Conservation (phyloP, 2,888 invertebrate species). For the Eupithecia tripunctaria region DNA sequence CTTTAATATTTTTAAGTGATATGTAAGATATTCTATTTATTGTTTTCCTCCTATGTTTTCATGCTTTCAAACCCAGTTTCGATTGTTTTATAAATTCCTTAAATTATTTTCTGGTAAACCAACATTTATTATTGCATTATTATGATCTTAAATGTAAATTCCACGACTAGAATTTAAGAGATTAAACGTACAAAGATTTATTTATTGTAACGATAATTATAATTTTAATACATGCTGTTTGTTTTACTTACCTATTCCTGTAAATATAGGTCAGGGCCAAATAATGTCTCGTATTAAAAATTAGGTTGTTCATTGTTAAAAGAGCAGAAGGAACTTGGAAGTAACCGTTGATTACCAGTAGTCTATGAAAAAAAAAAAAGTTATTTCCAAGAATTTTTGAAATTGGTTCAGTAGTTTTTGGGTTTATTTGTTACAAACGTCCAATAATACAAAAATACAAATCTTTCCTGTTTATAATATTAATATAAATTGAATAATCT, state of each 20-base stretch:
- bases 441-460: too few relatives aligned
- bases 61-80: slow-evolving; percentile 19
- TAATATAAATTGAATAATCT: neutral
- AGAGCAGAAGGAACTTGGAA: too few relatives aligned
- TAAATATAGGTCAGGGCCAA: neutral
- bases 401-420: too few relatives aligned
- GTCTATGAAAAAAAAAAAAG: too few relatives aligned
- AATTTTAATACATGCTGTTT: slow-evolving; percentile 52
- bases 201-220: slow-evolving; percentile 48
- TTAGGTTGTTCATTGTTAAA: too few relatives aligned
- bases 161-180: slow-evolving; percentile 32
- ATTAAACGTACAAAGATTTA: slow-evolving; percentile 36
- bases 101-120: slow-evolving; percentile 23
- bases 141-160: slow-evolving; percentile 42
- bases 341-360: too few relatives aligned
- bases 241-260: slow-evolving; percentile 45
- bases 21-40: slow-evolving; percentile 54
- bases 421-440: too few relatives aligned
- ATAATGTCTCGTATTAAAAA: too few relatives aligned
- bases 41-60: slow-evolving; percentile 16
- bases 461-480: too few relatives aligned
- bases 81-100: slow-evolving; percentile 22
- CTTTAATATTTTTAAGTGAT: slow-evolving; percentile 76
- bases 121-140: slow-evolving; percentile 35
- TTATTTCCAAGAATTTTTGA: too few relatives aligned